phyloP scores from a whole-genome alignment of 2,888 invertebrate genomes.

The Incurvaria masculella region DNA sequence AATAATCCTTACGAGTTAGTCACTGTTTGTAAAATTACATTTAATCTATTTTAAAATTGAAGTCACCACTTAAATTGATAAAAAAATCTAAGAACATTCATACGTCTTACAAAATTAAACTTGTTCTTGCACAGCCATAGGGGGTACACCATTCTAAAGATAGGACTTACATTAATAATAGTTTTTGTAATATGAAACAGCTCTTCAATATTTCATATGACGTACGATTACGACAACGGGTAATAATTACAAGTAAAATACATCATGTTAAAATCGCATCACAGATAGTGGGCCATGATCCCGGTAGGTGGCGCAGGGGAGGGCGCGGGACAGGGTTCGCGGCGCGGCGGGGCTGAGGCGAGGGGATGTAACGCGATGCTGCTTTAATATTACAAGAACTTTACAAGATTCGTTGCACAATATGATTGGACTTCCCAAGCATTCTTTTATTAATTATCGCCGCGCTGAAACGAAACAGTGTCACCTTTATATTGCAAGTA shows the following conservation, averaged over 20 bases:
- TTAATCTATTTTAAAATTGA: background rate
- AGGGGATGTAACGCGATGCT: slow-evolving; percentile 46
- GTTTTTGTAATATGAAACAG: slow-evolving; percentile 57
- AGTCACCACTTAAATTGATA: background rate
- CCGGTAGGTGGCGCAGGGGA: too few relatives aligned
- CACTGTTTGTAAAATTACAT: background rate
- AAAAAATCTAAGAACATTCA: slow-evolving; percentile 30
- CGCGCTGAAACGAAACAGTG: slow-evolving; percentile 40
- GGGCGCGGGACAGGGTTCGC: slow-evolving; percentile 33
- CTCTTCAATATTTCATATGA: slow-evolving; percentile 25
- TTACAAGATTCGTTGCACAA: slow-evolving; percentile 58
- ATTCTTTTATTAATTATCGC: slow-evolving; percentile 40
- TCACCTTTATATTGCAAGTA: slow-evolving; percentile 52
- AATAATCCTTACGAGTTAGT: background rate
- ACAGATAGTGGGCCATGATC: too few relatives aligned
- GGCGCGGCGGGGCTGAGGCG: slow-evolving; percentile 45
- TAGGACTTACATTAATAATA: slow-evolving; percentile 31
- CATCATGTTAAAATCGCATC: too few relatives aligned
- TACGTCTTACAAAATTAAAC: slow-evolving; percentile 46
- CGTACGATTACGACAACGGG: too few relatives aligned
- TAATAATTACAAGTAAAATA: too few relatives aligned
- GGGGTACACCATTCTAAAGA: slow-evolving; percentile 25
- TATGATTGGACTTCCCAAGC: slow-evolving; percentile 55
- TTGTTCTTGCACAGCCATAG: slow-evolving; percentile 53
- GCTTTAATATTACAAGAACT: slow-evolving; percentile 57